phyloP scores from a whole-genome alignment of 2,888 invertebrate genomes.

The Onchidella celtica region DNA sequence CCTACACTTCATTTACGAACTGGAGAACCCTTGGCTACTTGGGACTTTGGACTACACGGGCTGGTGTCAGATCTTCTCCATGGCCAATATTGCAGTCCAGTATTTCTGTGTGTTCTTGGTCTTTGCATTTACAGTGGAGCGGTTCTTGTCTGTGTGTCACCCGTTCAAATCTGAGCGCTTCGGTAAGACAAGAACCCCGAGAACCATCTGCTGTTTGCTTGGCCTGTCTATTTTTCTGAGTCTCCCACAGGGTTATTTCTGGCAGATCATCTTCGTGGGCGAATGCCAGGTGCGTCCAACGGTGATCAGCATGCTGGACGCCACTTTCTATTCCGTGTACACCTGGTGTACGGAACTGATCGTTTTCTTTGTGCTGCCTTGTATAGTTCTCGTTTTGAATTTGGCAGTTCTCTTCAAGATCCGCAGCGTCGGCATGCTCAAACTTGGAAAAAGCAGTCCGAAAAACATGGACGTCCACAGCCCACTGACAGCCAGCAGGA shows the following conservation, averaged over 20 bases:
- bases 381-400: conserved; percentile 67
- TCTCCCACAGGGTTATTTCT: conserved; percentile 74
- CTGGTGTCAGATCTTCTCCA: conserved; percentile 73
- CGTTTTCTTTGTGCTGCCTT: conserved; percentile 67
- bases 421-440: conserved; percentile 48
- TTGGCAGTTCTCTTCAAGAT: conserved; percentile 62
- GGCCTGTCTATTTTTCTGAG: conserved; percentile 61
- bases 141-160: conserved; percentile 73
- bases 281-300: conserved; percentile 52
- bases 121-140: conserved; percentile 76
- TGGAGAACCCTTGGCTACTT: conserved; percentile 74
- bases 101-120: conserved; percentile 77
- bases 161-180: conserved; percentile 74
- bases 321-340: conserved; percentile 63
- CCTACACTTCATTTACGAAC: conserved; percentile 74
- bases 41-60: conserved; percentile 61
- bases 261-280: conserved; percentile 64
- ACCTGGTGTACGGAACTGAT: conserved; percentile 68
- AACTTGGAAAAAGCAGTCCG: conserved; percentile 31
- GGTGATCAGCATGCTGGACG: conserved; percentile 47
- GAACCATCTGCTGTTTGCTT: conserved; percentile 66
- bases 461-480: neutral
- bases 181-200: conserved; percentile 70
- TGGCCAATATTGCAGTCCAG: conserved; percentile 73
- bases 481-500: neutral